Evolutionary conservation across 1,140 invertebrate species (phyloP).

Genomic region (Eupeodes corollae): DNA sequence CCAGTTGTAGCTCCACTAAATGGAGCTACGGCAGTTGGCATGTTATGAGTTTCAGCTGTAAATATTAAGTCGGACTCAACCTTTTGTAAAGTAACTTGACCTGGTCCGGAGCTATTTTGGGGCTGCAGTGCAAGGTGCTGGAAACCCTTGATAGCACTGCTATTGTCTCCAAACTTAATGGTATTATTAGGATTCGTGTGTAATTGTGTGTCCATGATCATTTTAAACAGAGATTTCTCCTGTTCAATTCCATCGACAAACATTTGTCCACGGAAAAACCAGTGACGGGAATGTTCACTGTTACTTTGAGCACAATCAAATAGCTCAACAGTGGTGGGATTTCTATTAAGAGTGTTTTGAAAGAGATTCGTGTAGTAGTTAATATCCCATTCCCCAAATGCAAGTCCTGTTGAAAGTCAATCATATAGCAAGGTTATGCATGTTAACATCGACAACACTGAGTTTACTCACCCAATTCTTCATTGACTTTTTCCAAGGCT

Average conservation of each 20-base stretch:
- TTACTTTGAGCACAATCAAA: constrained; percentile 99
- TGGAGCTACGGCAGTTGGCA: constrained; percentile 88
- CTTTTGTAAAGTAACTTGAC: constrained; percentile 47
- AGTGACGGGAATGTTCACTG: constrained; percentile 85
- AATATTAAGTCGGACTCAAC: constrained; percentile 86
- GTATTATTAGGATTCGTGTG: constrained; percentile 86
- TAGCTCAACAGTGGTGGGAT: constrained; percentile 95
- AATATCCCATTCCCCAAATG: constrained; percentile 81
- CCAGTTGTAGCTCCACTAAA: constrained; percentile 95
- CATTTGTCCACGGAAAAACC: constrained; percentile 87
- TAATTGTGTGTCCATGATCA: constrained; percentile 85
- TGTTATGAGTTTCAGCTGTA: constrained; percentile 98
- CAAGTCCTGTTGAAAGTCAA: constrained; percentile 42
- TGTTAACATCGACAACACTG: constrained; percentile 3
- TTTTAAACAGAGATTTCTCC: constrained; percentile 74
- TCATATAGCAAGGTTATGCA: constrained; percentile 34
- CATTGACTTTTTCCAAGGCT: constrained; percentile 74
- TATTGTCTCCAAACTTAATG: constrained; percentile 96
- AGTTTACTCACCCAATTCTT: constrained; percentile 53
- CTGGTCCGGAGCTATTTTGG: constrained; percentile 45
- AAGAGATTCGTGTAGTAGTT: constrained; percentile 78
- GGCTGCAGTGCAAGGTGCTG: constrained; percentile 55
- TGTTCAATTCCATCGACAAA: constrained; percentile 70
- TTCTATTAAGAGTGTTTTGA: constrained; percentile 66
- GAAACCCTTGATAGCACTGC: constrained; percentile 87